These are phyloP conservation scores for Zapornia atra DNA, from an alignment of 2,113 vertebrate species.

Conservation along the genomic window DNA sequence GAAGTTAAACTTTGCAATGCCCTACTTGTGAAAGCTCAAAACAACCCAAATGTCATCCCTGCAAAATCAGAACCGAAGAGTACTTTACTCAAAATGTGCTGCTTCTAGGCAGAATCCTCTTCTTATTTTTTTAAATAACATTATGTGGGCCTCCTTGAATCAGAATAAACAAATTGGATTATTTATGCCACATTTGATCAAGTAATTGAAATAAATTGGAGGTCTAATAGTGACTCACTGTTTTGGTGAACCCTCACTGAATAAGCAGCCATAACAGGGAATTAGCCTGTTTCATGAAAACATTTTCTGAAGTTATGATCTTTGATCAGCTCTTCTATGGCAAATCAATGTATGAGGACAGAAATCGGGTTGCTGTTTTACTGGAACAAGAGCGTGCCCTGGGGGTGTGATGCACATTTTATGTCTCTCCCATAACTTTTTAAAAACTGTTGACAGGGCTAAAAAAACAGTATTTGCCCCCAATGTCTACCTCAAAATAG, in stretches of 20 bases:
- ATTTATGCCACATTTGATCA: conserved; percentile 43
- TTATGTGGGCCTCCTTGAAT: neutral
- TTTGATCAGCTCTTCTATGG: conserved; percentile 34
- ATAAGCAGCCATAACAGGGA: neutral
- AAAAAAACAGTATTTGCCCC: neutral
- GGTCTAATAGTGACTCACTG: conserved; percentile 10
- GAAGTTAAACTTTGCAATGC: neutral
- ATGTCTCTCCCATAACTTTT: neutral
- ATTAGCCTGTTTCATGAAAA: conserved; percentile 9
- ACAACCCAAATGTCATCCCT: neutral
- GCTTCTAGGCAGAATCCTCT: neutral
- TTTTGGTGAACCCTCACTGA: neutral
- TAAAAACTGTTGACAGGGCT: neutral
- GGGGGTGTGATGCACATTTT: neutral
- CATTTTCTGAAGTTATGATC: neutral
- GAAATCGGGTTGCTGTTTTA: neutral
- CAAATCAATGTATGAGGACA: neutral
- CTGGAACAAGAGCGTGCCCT: neutral
- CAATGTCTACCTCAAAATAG: neutral
- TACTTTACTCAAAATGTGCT: neutral
- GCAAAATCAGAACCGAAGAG: conserved; percentile 8
- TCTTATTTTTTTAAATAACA: neutral
- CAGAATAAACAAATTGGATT: conserved; percentile 34
- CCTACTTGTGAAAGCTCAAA: neutral
- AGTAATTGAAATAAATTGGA: conserved; percentile 47